Evolutionary conservation across 1,140 invertebrate species (phyloP).

Genomic region (Drosophila yakuba): DNA sequence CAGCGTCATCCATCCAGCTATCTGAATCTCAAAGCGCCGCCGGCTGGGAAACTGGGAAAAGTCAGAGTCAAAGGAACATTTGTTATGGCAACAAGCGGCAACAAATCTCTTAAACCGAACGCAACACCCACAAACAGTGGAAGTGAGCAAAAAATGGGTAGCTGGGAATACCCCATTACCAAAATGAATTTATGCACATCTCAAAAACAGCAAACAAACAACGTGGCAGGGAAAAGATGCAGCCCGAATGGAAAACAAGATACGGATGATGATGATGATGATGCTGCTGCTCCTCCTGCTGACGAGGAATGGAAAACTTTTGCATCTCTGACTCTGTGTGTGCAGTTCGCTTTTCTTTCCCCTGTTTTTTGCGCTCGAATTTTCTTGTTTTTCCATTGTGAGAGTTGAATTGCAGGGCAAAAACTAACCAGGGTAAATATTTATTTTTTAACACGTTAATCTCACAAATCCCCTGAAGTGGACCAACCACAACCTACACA

Average conservation of each 20-base stretch:
- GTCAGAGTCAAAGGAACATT: slow-evolving; percentile 53
- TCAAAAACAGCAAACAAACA: slow-evolving; percentile 75
- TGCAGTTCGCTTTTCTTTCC: neutral
- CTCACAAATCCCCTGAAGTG: slow-evolving; percentile 78
- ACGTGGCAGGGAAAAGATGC: slow-evolving; percentile 24
- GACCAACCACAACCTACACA: slow-evolving; percentile 43
- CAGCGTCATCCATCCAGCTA: slow-evolving; percentile 29
- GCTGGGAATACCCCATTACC: slow-evolving; percentile 76
- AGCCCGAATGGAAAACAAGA: slow-evolving; percentile 47
- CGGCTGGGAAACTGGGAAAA: slow-evolving; percentile 34
- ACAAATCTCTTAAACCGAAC: slow-evolving; percentile 69
- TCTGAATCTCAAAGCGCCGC: slow-evolving; percentile 38
- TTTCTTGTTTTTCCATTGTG: slow-evolving; percentile 67
- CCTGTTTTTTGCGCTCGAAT: slow-evolving; percentile 14
- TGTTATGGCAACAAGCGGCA: slow-evolving; percentile 54
- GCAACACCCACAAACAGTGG: slow-evolving; percentile 53
- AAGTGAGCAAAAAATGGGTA: slow-evolving; percentile 31
- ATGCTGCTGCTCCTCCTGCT: slow-evolving; percentile 3
- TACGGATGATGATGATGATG: slow-evolving; percentile 33
- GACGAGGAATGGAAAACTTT: slow-evolving; percentile 60
- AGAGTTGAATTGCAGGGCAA: slow-evolving; percentile 68
- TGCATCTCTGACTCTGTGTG: slow-evolving; percentile 30
- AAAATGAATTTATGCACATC: slow-evolving; percentile 81
- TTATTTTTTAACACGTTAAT: slow-evolving; percentile 83
- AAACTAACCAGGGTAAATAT: slow-evolving; percentile 81